Conservation (phyloP, 2,888 invertebrate species). For the Andrena bucephala region DNA sequence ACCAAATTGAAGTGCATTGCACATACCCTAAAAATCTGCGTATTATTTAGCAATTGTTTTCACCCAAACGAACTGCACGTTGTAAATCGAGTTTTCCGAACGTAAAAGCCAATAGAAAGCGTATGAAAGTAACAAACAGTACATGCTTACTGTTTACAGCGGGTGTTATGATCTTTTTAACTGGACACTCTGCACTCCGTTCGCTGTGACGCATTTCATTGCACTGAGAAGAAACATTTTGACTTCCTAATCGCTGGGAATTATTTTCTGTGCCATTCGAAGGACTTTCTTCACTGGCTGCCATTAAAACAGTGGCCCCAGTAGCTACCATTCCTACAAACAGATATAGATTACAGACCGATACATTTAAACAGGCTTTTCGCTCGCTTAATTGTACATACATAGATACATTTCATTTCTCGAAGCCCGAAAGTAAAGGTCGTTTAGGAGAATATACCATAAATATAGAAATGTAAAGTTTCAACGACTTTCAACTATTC, state of each 20-base stretch:
- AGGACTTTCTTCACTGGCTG: slow-evolving; percentile 77
- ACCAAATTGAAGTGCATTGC: slow-evolving; percentile 41
- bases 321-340: slow-evolving; percentile 79
- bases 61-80: not conserved
- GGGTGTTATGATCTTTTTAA: slow-evolving; percentile 60
- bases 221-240: slow-evolving; percentile 52
- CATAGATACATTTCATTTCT: slow-evolving; percentile 30
- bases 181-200: slow-evolving; percentile 59
- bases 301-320: slow-evolving; percentile 77
- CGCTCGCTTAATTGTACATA: slow-evolving; percentile 16
- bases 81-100: slow-evolving; percentile 15
- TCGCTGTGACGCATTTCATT: slow-evolving; percentile 58
- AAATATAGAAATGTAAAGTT: slow-evolving; percentile 27
- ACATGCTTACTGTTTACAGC: slow-evolving; percentile 58
- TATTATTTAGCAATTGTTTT: slow-evolving; percentile 39
- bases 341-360: not conserved
- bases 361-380: not conserved
- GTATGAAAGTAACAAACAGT: not conserved
- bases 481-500: slow-evolving; percentile 8
- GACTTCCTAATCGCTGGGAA: slow-evolving; percentile 64
- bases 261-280: slow-evolving; percentile 71
- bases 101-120: not conserved
- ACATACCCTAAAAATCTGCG: slow-evolving; percentile 6
- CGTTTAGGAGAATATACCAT: slow-evolving; percentile 14
- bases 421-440: slow-evolving; percentile 24